These are phyloP conservation scores for Magallana gigas DNA, from an alignment of 1,140 invertebrate genomes.

Conservation along the genomic window DNA sequence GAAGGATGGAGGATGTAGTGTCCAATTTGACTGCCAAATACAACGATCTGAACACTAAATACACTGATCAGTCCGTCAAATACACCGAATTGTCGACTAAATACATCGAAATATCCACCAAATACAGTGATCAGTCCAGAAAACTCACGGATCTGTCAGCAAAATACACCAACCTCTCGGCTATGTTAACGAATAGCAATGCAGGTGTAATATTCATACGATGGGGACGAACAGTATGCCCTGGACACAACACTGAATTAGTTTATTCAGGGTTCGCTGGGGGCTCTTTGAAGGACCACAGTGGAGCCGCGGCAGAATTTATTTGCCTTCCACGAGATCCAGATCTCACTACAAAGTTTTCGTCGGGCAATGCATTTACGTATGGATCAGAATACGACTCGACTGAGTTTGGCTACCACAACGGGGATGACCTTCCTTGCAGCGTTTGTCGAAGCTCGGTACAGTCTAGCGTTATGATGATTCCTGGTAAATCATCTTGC, in stretches of 20 bases:
- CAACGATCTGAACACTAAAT: too few species aligned
- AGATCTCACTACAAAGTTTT: background rate
- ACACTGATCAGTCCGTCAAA: background rate
- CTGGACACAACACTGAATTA: constrained; percentile 6
- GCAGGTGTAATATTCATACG: background rate
- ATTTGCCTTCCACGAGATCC: constrained; percentile 52
- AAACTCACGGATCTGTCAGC: too few species aligned
- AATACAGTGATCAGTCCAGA: too few species aligned
- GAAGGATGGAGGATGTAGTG: background rate
- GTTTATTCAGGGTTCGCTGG: constrained; percentile 48
- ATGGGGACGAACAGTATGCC: constrained; percentile 29
- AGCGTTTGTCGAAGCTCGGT: constrained; percentile 49
- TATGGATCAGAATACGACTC: constrained; percentile 51
- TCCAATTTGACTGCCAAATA: background rate
- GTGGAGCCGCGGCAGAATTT: constrained; percentile 33
- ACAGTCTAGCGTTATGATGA: constrained; percentile 51
- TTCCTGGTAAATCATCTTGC: constrained; percentile 62
- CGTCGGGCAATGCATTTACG: background rate
- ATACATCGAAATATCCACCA: too few species aligned
- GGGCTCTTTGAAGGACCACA: constrained; percentile 10
- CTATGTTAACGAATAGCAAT: background rate
- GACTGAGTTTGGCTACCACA: background rate
- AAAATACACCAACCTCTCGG: too few species aligned
- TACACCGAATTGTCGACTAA: too few species aligned
- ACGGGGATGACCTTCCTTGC: constrained; percentile 52